These are phyloP conservation scores for Ascaphus truei DNA, from an alignment of 2,113 vertebrate species.

Conservation along the genomic window DNA sequence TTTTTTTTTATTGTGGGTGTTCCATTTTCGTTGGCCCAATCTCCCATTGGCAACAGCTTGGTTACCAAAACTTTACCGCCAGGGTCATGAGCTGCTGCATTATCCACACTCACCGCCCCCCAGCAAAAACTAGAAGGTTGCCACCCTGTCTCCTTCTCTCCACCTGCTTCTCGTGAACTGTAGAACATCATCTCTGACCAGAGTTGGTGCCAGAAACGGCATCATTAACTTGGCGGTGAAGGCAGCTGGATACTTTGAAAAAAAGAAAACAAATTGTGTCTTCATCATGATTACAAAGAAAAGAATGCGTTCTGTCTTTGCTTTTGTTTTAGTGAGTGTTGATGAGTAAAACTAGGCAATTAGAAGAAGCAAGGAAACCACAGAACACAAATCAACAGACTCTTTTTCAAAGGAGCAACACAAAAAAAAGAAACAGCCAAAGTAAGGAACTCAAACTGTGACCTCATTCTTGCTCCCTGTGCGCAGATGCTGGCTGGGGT, in stretches of 20 bases:
- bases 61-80: not conserved
- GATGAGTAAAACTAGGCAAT: not conserved
- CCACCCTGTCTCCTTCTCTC: not conserved
- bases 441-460: conserved; percentile 67
- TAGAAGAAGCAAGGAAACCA: conserved; percentile 25
- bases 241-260: conserved; percentile 18
- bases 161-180: not conserved
- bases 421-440: conserved; percentile 5
- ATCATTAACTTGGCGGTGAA: conserved; percentile 5
- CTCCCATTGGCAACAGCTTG: not conserved
- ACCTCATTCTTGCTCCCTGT: conserved; percentile 81
- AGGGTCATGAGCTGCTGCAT: not conserved
- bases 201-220: not conserved
- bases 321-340: conserved; percentile 9
- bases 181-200: conserved; percentile 12
- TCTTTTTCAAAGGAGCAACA: conserved; percentile 13
- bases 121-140: not conserved
- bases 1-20: too few relatives aligned
- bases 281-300: not conserved
- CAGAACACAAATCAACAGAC: conserved; percentile 23
- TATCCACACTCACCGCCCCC: too few relatives aligned
- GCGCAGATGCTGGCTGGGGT: conserved; percentile 64
- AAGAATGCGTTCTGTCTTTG: not conserved
- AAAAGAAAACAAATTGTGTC: not conserved
- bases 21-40: not conserved